Evolutionary conservation across 2,797 vertebrate genomes (phyloP).

Genomic region (Potorous gilbertii): DNA sequence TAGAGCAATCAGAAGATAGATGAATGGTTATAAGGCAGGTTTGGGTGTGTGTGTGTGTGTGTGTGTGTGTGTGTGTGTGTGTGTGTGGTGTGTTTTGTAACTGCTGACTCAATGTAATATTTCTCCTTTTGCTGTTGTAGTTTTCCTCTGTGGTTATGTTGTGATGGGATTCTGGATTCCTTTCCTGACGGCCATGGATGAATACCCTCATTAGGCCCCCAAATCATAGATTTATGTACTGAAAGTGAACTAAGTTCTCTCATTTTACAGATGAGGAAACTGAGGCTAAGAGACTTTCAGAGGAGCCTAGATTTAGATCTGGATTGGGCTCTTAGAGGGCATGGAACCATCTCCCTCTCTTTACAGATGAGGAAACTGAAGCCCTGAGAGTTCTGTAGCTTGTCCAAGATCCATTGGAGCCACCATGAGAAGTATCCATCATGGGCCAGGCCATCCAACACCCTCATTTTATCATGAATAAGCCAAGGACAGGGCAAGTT

Average conservation of each 20-base stretch:
- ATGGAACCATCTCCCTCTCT: constrained; percentile 29
- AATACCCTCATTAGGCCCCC: constrained; percentile 15
- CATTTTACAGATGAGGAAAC: not conserved
- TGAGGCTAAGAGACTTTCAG: not conserved
- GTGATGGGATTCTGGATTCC: constrained; percentile 47
- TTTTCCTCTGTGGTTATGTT: constrained; percentile 70
- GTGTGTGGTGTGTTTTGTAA: constrained; percentile 41
- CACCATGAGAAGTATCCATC: not conserved
- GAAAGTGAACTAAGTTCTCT: not conserved
- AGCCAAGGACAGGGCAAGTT: not conserved
- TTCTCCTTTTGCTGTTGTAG: constrained; percentile 69
- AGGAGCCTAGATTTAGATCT: constrained; percentile 28
- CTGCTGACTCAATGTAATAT: constrained; percentile 60
- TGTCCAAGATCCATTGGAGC: not conserved
- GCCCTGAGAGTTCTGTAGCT: not conserved
- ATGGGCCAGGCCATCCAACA: not conserved
- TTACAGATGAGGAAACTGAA: not conserved
- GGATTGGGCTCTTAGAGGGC: constrained; percentile 57
- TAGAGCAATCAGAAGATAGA: constrained; percentile 53
- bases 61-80: not conserved
- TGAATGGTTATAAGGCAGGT: constrained; percentile 14
- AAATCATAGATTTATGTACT: not conserved
- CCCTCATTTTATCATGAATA: not conserved
- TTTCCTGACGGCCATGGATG: constrained; percentile 38
- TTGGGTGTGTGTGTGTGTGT: not conserved